Conservation (phyloP, 2,113 vertebrate species). For the Seriola quinqueradiata region DNA sequence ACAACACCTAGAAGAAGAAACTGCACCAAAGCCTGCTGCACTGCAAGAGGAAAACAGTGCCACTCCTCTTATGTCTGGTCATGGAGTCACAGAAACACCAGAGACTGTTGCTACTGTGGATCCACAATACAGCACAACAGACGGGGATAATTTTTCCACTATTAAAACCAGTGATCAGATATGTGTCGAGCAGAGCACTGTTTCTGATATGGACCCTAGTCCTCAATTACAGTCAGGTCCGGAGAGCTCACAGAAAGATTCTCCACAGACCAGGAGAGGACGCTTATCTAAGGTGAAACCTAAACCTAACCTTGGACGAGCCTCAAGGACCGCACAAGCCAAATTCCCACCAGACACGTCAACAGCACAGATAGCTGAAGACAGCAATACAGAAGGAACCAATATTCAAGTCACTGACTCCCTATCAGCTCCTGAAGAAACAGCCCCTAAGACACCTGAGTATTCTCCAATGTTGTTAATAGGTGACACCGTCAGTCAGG, state of each 20-base stretch:
- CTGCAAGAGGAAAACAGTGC: conserved; percentile 17
- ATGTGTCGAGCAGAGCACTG: not conserved
- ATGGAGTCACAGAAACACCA: conserved; percentile 13
- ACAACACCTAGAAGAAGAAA: conserved; percentile 25
- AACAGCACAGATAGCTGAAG: not conserved
- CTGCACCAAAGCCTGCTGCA: conserved; percentile 18
- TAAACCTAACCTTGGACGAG: conserved; percentile 57
- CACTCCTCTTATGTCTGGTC: not conserved
- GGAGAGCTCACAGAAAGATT: conserved; percentile 12
- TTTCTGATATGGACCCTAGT: not conserved
- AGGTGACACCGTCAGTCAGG: not conserved
- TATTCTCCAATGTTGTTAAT: not conserved
- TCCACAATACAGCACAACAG: not conserved
- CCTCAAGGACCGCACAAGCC: conserved; percentile 39
- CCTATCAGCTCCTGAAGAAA: conserved; percentile 12
- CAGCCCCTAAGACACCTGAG: not conserved
- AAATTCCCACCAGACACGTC: conserved; percentile 20
- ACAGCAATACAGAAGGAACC: not conserved
- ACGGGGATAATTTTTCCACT: not conserved
- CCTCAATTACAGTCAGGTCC: conserved; percentile 13
- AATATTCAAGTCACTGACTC: not conserved
- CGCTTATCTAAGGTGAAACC: conserved; percentile 58
- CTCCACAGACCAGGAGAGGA: conserved; percentile 23
- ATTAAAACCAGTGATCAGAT: conserved; percentile 6
- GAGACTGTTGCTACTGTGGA: not conserved